Evolutionary conservation across 2,113 vertebrate species (phyloP).

Genomic region (Cebus imitator): DNA sequence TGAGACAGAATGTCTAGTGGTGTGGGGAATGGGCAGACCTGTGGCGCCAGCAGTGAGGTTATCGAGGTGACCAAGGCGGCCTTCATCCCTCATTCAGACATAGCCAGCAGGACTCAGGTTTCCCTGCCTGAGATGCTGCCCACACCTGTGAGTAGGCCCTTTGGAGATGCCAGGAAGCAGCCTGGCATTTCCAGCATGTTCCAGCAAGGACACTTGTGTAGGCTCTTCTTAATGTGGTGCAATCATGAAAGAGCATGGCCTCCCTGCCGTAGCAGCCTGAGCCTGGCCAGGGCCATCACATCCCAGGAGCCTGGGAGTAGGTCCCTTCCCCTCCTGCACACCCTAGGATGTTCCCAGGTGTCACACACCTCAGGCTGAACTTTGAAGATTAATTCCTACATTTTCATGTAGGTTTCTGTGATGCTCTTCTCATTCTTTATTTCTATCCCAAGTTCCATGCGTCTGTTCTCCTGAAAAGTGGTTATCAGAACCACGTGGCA

Average conservation of each 20-base stretch:
- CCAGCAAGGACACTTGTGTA: fast-evolving
- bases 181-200: neutral
- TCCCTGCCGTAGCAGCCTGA: fast-evolving
- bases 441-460: fast-evolving
- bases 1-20: fast-evolving
- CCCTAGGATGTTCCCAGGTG: fast-evolving
- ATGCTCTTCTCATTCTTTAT: neutral
- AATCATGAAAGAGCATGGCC: neutral
- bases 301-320: fast-evolving
- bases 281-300: fast-evolving
- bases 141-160: fast-evolving
- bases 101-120: fast-evolving
- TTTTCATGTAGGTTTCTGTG: neutral
- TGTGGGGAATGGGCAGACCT: neutral
- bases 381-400: fast-evolving
- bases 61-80: neutral
- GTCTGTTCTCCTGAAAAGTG: neutral
- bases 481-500: fast-evolving
- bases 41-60: fast-evolving
- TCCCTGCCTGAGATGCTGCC: fast-evolving
- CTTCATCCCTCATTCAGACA: fast-evolving
- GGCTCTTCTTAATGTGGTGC: neutral
- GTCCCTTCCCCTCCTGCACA: neutral
- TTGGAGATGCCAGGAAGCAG: neutral
- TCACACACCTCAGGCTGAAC: too few species aligned